Conservation (phyloP, 2,797 vertebrate species). For the Enteromius argenteus region DNA sequence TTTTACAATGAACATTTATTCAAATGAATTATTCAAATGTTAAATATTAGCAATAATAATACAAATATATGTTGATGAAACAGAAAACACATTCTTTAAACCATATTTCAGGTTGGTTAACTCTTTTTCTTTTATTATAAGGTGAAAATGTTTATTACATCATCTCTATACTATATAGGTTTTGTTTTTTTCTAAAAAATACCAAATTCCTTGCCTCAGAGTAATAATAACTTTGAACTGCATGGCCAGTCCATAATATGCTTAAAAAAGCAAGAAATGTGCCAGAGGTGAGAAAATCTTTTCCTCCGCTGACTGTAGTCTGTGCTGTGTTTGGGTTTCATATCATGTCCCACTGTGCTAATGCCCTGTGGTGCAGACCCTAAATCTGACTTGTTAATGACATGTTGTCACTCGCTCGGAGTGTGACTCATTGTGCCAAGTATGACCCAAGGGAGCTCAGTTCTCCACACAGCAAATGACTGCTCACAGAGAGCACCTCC, state of each 20-base stretch:
- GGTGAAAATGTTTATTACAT: not conserved
- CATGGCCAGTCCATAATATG: not conserved
- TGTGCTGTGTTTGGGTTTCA: slow-evolving; percentile 13
- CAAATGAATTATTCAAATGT: not conserved
- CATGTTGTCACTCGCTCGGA: slow-evolving; percentile 35
- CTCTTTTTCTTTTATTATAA: not conserved
- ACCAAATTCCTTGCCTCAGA: not conserved
- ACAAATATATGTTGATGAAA: not conserved
- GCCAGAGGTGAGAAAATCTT: slow-evolving; percentile 12
- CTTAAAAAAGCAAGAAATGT: slow-evolving; percentile 10
- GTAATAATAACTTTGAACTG: not conserved
- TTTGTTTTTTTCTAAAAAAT: not conserved
- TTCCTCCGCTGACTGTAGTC: not conserved
- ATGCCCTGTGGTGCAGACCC: slow-evolving; percentile 18
- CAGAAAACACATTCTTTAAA: not conserved
- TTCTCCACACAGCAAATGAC: slow-evolving; percentile 50
- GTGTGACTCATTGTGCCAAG: slow-evolving; percentile 45
- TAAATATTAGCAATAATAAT: not conserved
- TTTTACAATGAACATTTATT: not conserved
- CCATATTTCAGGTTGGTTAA: not conserved
- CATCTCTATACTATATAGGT: not conserved
- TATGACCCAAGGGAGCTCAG: slow-evolving; percentile 27
- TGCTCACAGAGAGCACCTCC: slow-evolving; percentile 4
- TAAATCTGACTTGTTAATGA: slow-evolving; percentile 56
- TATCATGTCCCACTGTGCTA: slow-evolving; percentile 17